A percentile compares a stretch with the other conserved stretches of the same genome.
Conservation (phyloP, 92 coral and sea anemone genomes). For the Desmophyllum pertusum region DNA sequence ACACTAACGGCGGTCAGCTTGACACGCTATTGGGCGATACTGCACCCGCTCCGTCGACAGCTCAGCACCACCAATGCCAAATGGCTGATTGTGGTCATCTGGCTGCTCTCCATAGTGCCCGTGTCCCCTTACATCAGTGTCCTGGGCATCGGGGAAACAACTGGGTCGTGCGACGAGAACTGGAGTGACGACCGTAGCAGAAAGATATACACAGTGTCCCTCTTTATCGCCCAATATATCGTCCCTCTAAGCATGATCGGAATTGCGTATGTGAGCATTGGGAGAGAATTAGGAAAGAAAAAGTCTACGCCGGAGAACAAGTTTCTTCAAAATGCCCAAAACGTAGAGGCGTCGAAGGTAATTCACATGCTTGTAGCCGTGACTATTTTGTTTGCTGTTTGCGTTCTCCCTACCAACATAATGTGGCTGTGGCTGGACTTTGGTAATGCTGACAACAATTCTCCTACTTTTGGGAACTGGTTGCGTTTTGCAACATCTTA, state of each 20-base stretch:
- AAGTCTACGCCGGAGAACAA: constrained; percentile 54
- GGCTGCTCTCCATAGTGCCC: constrained; percentile 77
- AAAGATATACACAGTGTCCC: constrained; percentile 75
- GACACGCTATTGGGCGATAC: constrained; percentile 92
- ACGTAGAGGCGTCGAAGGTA: constrained; percentile 86
- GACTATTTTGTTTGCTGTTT: constrained; percentile 83
- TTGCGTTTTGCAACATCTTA: constrained; percentile 85
- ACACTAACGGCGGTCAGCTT: constrained; percentile 93
- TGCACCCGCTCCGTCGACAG: constrained; percentile 84
- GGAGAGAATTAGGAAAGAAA: constrained; percentile 71
- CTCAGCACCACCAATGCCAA: constrained; percentile 74
- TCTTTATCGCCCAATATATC: constrained; percentile 74
- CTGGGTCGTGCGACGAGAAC: constrained; percentile 66
- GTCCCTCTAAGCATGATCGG: constrained; percentile 76
- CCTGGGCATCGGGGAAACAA: constrained; percentile 40
- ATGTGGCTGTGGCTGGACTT: constrained; percentile 99
- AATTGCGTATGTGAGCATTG: constrained; percentile 78
- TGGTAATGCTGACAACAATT: constrained; percentile 72
- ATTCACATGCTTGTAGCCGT: constrained; percentile 87
- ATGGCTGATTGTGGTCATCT: constrained; percentile 68
- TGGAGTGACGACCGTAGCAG: constrained; percentile 65
- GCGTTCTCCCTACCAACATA: constrained; percentile 82
- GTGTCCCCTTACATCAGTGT: constrained; percentile 84
- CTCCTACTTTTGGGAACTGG: constrained; percentile 80
- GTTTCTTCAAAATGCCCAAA: constrained; percentile 62